phyloP scores from a whole-genome alignment of 2,797 vertebrate species.

The Todus mexicanus region DNA sequence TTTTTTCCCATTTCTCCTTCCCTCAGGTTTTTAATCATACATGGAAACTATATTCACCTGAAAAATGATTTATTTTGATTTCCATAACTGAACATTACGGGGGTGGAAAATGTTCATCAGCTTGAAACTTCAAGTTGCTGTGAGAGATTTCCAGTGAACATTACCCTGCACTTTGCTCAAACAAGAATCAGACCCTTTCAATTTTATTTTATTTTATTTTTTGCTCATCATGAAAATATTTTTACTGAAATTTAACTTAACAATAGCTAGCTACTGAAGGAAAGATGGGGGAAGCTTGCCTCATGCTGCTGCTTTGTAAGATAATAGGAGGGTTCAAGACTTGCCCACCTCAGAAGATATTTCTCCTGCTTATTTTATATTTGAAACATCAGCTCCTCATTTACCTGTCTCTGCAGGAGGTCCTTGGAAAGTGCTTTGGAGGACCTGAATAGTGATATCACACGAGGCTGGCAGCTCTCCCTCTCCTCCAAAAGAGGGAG shows the following conservation, averaged over 20 bases:
- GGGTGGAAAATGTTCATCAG: neutral
- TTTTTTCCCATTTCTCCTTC: neutral
- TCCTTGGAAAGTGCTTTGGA: conserved; percentile 46
- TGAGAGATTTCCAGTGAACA: neutral
- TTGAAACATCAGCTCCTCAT: conserved; percentile 43
- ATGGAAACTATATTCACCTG: neutral
- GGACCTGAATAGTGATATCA: conserved; percentile 65
- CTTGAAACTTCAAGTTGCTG: neutral
- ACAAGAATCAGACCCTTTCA: neutral
- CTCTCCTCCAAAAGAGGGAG: conserved; percentile 32
- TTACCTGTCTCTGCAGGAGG: conserved; percentile 60
- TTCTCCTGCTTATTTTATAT: conserved; percentile 18
- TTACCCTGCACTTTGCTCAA: neutral
- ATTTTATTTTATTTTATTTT: neutral
- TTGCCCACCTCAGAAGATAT: conserved; percentile 23
- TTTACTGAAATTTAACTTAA: neutral
- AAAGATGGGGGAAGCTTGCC: neutral
- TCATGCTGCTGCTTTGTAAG: neutral
- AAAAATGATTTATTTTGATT: neutral
- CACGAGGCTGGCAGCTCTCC: conserved; percentile 53
- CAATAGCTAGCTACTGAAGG: neutral
- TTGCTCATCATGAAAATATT: neutral
- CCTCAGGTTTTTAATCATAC: neutral
- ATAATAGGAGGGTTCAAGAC: neutral
- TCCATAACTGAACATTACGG: neutral